These are phyloP conservation scores for Molorchus minor DNA, from an alignment of 2,888 invertebrate genomes.

Conservation along the genomic window DNA sequence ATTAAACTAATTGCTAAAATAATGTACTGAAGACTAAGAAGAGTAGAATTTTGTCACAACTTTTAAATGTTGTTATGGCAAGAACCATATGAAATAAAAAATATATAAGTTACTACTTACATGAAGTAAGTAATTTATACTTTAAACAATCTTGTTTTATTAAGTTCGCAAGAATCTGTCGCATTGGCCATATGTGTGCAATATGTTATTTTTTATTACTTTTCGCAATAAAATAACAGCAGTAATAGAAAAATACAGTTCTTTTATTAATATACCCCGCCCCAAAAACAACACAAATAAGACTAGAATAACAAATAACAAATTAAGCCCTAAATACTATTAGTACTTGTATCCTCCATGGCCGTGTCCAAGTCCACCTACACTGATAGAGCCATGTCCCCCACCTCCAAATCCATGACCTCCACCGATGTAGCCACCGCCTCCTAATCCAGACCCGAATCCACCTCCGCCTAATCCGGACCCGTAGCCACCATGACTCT, in stretches of 20 bases:
- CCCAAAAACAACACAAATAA: conserved; percentile 17
- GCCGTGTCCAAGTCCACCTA: too few relatives aligned
- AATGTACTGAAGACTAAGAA: too few relatives aligned
- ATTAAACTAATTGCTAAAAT: too few relatives aligned
- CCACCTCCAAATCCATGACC: conserved; percentile 27
- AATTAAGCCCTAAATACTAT: conserved; percentile 17
- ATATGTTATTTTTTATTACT: too few relatives aligned
- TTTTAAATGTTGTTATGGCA: too few relatives aligned
- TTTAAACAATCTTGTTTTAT: too few relatives aligned
- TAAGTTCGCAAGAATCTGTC: too few relatives aligned
- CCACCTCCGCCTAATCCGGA: conserved; percentile 27
- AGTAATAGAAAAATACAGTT: conserved; percentile 6
- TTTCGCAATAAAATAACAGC: conserved; percentile 2
- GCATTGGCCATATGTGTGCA: too few relatives aligned
- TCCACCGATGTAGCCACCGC: conserved; percentile 14
- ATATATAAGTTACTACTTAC: too few relatives aligned
- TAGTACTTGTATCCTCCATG: conserved; percentile 51
- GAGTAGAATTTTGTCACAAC: too few relatives aligned
- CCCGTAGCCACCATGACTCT: conserved; percentile 29
- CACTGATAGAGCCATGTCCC: conserved; percentile 29
- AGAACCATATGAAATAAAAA: too few relatives aligned
- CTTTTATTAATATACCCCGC: conserved; percentile 8
- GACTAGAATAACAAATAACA: conserved; percentile 31
- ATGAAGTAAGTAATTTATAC: too few relatives aligned
- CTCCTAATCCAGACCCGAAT: conserved; percentile 4